These are phyloP conservation scores for Xylota sylvarum DNA, from an alignment of 2,888 invertebrate species.

Conservation along the genomic window DNA sequence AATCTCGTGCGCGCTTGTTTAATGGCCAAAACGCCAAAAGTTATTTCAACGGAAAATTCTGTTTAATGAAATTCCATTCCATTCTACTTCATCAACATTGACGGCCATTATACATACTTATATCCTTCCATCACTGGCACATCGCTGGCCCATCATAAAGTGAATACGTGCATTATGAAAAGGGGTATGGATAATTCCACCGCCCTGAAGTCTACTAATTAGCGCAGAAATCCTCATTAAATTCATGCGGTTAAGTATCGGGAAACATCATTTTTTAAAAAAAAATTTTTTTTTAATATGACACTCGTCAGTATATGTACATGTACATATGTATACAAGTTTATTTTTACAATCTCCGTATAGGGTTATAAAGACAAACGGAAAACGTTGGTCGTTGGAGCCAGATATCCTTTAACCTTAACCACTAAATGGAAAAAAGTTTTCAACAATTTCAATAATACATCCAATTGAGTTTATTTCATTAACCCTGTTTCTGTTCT, in stretches of 20 bases:
- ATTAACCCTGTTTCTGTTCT: constrained; percentile 3
- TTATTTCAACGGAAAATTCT: constrained; percentile 16
- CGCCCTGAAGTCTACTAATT: constrained; percentile 37
- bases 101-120: constrained; percentile 9
- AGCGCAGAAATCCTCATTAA: constrained; percentile 49
- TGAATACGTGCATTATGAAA: neutral
- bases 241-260: constrained; percentile 30
- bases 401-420: neutral
- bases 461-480: constrained; percentile 36
- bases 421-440: neutral
- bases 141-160: neutral
- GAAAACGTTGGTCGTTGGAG: constrained; percentile 16
- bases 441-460: constrained; percentile 30
- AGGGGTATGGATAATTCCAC: neutral
- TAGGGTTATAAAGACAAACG: constrained; percentile 9
- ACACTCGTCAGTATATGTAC: constrained; percentile 5
- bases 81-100: constrained; percentile 29
- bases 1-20: neutral
- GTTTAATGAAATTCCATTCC: constrained; percentile 33
- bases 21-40: constrained; percentile 4
- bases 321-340: neutral
- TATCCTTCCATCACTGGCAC: neutral
- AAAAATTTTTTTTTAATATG: constrained; percentile 35
- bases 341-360: neutral
- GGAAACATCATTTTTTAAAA: constrained; percentile 28